Evolutionary conservation across 2,888 invertebrate genomes (phyloP), one percentile per base, ranked within the genome.

Genomic region (Rhopalosiphum nymphaeae): DNA sequence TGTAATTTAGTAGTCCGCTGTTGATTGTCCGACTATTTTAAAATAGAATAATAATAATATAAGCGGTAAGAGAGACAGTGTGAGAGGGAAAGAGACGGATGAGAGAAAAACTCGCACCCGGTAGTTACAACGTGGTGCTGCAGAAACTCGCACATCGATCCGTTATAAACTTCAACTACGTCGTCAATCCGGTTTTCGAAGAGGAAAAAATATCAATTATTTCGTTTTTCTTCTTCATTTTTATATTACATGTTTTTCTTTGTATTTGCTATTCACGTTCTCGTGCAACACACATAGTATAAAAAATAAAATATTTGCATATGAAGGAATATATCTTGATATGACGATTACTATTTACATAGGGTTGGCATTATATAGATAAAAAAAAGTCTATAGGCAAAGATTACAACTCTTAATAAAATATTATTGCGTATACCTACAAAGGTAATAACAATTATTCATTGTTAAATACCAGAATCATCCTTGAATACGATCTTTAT

Each of bases 1-100:
- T 93, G 88, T 89, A 93, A 93, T 93, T 93, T 93, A 93, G 88
- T 78, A 89, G 92, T 93, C 67, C 88, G 89, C 67, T 49, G 92
- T 92, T 88, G 92, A 93, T 92, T 92, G 92, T 92, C 87, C 92
- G 92, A 89, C 78, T 93, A 89, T 89, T 93, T 89, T 93, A 93
- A 93, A 93, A 93, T 93, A 93, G 92, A 93, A 93, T 89, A 89
- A 56, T 88, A 91, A 53, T 46, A 90, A 67, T 90, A 61, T 49
- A 88, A 67, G 92, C 21, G 87, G 92, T 29, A n/a, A 90, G 90
- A 78, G 36, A 29, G 44, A 44, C 0, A 85, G 53, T 53, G 5
- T 21, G n/a, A 61, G 89, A 88, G n/a, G 25, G 21, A 53, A 3
- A 36, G 26, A 10, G 85, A 57, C 67, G 42, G 53, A 53, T 36